phyloP scores from a whole-genome alignment of 1,140 invertebrate genomes.

The Glomeris maerens region DNA sequence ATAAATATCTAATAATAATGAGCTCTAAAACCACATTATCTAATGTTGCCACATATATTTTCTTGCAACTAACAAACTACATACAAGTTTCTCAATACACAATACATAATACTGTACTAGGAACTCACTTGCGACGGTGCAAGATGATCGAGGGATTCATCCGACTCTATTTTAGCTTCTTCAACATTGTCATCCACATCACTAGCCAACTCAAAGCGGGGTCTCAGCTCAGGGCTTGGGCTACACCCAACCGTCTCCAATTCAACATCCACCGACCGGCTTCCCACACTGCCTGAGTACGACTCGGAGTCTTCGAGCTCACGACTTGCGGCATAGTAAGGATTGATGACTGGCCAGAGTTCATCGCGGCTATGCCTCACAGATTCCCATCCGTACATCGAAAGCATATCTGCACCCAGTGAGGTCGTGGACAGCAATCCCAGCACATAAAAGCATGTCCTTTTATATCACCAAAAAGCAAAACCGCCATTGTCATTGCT shows the following conservation, averaged over 20 bases:
- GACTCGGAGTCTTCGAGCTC: neutral
- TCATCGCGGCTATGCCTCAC: slow-evolving; percentile 65
- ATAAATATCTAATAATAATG: too few species aligned
- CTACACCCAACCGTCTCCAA: slow-evolving; percentile 1
- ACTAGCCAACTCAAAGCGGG: too few species aligned
- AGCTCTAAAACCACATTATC: too few species aligned
- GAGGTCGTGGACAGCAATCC: slow-evolving; percentile 67
- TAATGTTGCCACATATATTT: too few species aligned
- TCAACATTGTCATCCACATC: neutral
- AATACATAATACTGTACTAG: too few species aligned
- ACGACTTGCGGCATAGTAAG: slow-evolving; percentile 30
- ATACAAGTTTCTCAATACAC: too few species aligned
- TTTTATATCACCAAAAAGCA: too few species aligned
- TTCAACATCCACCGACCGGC: neutral
- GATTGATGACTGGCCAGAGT: slow-evolving; percentile 62
- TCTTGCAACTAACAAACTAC: too few species aligned
- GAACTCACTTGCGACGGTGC: too few species aligned
- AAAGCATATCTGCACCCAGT: slow-evolving; percentile 58
- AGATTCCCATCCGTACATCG: slow-evolving; percentile 63
- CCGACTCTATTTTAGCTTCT: too few species aligned
- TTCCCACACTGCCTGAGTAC: neutral
- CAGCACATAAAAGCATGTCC: slow-evolving; percentile 71
- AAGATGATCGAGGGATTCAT: too few species aligned
- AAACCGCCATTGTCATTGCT: too few species aligned
- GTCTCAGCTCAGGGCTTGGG: neutral